Percentiles rank a stretch among this genome's conserved stretches.
Conservation (phyloP, 2,888 invertebrate genomes). For the Drepana falcataria region DNA sequence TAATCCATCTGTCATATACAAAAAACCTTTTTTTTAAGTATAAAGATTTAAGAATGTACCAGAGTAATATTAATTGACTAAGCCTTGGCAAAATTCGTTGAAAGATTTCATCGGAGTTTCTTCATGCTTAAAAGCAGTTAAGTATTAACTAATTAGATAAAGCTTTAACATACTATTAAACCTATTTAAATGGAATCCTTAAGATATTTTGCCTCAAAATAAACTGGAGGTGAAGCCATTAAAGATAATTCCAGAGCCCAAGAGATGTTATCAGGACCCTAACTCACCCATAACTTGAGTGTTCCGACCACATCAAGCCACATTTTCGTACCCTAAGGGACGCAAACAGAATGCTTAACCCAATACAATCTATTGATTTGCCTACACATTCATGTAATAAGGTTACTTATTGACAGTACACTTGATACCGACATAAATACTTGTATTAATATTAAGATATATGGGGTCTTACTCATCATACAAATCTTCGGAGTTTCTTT, state of each 20-base stretch:
- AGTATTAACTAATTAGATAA: not conserved
- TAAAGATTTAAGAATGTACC: no score
- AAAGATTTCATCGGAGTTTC: no score
- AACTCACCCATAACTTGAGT: constrained; percentile 7
- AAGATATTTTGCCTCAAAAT: not conserved
- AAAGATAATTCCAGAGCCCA: not conserved
- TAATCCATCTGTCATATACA: no score
- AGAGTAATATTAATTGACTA: no score
- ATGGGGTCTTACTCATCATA: no score
- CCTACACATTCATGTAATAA: not conserved
- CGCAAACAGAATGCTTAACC: not conserved
- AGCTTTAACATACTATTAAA: not conserved
- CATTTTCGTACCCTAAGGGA: not conserved
- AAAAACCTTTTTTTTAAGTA: no score
- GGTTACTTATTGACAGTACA: not conserved
- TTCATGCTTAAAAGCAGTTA: not conserved
- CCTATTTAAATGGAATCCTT: not conserved
- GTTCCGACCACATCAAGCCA: not conserved
- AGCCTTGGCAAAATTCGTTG: no score
- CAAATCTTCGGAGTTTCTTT: no score
- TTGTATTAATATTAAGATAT: no score
- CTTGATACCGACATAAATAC: not conserved
- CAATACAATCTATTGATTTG: not conserved
- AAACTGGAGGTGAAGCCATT: not conserved
- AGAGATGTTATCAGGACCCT: not conserved